Conservation (phyloP, 1,140 invertebrate species). For the Cataglyphis hispanica region DNA sequence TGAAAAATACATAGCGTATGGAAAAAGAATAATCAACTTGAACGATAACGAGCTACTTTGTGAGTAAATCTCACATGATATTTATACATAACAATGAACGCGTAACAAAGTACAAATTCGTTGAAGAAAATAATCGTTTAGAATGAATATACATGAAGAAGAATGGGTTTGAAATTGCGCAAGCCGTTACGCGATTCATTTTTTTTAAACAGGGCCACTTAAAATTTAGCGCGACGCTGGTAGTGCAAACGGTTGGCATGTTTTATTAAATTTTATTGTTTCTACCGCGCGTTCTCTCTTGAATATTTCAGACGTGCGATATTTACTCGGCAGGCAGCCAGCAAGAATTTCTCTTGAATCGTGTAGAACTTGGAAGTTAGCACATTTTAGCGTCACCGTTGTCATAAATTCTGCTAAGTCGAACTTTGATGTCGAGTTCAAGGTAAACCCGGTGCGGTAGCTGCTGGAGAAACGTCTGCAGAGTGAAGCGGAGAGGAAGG, state of each 20-base stretch:
- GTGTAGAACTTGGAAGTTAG: slow-evolving; percentile 62
- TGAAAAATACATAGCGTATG: neutral
- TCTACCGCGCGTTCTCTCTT: slow-evolving; percentile 42
- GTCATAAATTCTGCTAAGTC: slow-evolving; percentile 74
- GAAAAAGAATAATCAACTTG: neutral
- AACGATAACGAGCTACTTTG: slow-evolving; percentile 8
- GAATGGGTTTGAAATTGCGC: slow-evolving; percentile 18
- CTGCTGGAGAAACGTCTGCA: slow-evolving; percentile 75
- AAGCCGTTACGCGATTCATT: slow-evolving; percentile 27
- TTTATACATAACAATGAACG: neutral
- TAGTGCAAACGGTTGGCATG: slow-evolving; percentile 31
- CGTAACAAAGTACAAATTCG: neutral
- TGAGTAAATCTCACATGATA: slow-evolving; percentile 13
- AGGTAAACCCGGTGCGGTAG: slow-evolving; percentile 74
- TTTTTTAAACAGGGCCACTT: slow-evolving; percentile 55
- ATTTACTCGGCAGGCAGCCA: slow-evolving; percentile 57
- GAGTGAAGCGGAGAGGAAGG: slow-evolving; percentile 74
- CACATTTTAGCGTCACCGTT: slow-evolving; percentile 64
- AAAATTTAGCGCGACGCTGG: slow-evolving; percentile 44
- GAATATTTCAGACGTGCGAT: slow-evolving; percentile 57
- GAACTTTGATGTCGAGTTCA: slow-evolving; percentile 74
- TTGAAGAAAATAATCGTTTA: slow-evolving; percentile 7
- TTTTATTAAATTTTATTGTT: slow-evolving; percentile 63
- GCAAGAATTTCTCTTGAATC: slow-evolving; percentile 59
- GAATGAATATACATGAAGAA: neutral